Evolutionary conservation across 1,140 invertebrate genomes (phyloP).

Genomic region (Callitettix versicolor): DNA sequence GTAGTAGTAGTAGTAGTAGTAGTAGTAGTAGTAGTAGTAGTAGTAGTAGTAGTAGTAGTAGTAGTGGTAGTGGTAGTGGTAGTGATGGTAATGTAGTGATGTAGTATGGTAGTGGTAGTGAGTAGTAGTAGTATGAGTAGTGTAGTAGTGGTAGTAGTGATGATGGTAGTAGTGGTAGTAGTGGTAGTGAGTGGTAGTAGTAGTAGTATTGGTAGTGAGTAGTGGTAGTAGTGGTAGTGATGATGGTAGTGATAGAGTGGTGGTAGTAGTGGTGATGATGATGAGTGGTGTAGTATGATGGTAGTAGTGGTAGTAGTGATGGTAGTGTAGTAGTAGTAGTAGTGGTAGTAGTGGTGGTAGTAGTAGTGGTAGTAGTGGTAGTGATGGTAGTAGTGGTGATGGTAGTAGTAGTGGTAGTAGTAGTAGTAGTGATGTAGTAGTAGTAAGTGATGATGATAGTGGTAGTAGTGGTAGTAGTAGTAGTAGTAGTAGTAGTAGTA

Average conservation of each 20-base stretch:
- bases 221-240: no score
- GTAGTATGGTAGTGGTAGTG: not conserved
- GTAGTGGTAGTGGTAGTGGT: conserved; percentile 11
- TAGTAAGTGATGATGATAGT: conserved; percentile 8
- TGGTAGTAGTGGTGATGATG: no score
- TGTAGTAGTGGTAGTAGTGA: conserved; percentile 17
- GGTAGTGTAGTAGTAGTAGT: no score
- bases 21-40: conserved; percentile 14
- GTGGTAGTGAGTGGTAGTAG: no score
- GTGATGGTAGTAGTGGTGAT: conserved; percentile 23
- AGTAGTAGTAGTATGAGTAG: no score
- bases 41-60: conserved; percentile 6
- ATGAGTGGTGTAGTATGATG: no score
- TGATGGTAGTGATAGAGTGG: no score
- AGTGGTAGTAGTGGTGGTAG: conserved; percentile 14
- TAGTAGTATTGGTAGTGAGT: no score
- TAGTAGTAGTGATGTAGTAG: no score
- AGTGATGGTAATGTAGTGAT: conserved; percentile 8
- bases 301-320: conserved; percentile 18
- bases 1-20: conserved; percentile 3
- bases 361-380: conserved; percentile 27
- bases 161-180: conserved; percentile 11
- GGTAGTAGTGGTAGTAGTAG: not conserved
- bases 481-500: conserved; percentile 8
- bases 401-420: conserved; percentile 12